Evolutionary conservation across 1,140 invertebrate species (phyloP).

Genomic region (Aphaenogaster ashmeadi): DNA sequence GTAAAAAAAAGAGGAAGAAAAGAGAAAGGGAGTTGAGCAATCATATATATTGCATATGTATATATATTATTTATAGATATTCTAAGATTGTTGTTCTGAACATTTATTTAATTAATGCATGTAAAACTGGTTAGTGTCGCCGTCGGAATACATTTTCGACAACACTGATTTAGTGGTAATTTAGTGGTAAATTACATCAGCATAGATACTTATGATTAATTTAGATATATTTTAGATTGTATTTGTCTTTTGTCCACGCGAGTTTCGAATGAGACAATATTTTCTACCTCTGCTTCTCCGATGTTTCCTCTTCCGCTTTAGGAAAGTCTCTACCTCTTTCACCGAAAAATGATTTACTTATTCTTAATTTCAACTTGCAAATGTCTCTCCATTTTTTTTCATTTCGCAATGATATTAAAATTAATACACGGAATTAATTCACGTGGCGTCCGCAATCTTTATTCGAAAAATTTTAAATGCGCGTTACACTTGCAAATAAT

Average conservation of each 20-base stretch:
- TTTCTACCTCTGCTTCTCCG: constrained; percentile 40
- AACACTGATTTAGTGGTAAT: constrained; percentile 2
- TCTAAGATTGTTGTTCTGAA: constrained; percentile 3
- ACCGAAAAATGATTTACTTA: constrained; percentile 1
- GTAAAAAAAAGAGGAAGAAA: constrained; percentile 52
- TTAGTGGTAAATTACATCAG: not conserved
- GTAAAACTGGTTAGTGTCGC: not conserved
- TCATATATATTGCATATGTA: constrained; percentile 34
- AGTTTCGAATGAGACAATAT: constrained; percentile 18
- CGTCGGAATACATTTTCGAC: constrained; percentile 20
- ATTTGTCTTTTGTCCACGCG: not conserved
- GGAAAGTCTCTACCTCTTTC: not conserved
- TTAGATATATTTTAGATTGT: not conserved
- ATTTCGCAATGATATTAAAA: not conserved
- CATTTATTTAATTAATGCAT: constrained; percentile 12
- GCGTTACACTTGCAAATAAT: not conserved
- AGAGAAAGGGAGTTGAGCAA: constrained; percentile 16
- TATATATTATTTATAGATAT: constrained; percentile 59
- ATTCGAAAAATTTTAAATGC: not conserved
- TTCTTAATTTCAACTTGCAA: constrained; percentile 4
- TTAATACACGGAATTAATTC: constrained; percentile 4
- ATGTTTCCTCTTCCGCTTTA: not conserved
- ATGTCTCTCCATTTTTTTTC: not conserved
- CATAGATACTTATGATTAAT: not conserved
- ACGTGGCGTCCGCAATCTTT: not conserved